These are phyloP conservation scores for Diachasmimorpha longicaudata DNA, from an alignment of 1,140 invertebrate species.

Conservation along the genomic window DNA sequence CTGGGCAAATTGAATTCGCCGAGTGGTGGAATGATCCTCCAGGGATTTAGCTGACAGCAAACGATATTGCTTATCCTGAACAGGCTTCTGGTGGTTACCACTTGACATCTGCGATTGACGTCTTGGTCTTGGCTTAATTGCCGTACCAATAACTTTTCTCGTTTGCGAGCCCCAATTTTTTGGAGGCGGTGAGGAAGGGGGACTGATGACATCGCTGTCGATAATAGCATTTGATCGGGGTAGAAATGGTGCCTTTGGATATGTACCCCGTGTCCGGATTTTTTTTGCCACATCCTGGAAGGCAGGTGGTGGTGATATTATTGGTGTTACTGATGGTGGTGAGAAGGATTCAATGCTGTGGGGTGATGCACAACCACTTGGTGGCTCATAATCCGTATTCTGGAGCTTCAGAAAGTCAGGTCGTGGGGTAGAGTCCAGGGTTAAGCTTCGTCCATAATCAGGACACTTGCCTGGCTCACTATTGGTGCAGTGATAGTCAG, in stretches of 20 bases:
- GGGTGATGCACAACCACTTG: conserved; percentile 54
- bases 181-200: conserved; percentile 56
- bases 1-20: conserved; percentile 63
- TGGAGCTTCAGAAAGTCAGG: conserved; percentile 58
- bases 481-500: conserved; percentile 66
- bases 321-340: conserved; percentile 66
- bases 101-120: conserved; percentile 26
- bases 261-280: conserved; percentile 38
- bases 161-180: conserved; percentile 51
- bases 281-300: conserved; percentile 64
- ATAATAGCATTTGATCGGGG: conserved; percentile 66
- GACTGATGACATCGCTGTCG: conserved; percentile 65
- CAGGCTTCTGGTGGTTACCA: conserved; percentile 32
- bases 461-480: conserved; percentile 64
- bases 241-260: conserved; percentile 60
- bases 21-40: conserved; percentile 62
- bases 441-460: conserved; percentile 33
- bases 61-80: conserved; percentile 47
- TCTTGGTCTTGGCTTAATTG: conserved; percentile 34
- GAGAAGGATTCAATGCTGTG: conserved; percentile 61
- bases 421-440: conserved; percentile 25
- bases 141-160: conserved; percentile 33
- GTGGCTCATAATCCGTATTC: conserved; percentile 51
- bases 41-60: conserved; percentile 66
- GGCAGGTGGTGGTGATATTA: conserved; percentile 69